Evolutionary conservation across 2,888 invertebrate genomes (phyloP).

Genomic region (Arenicola marina): DNA sequence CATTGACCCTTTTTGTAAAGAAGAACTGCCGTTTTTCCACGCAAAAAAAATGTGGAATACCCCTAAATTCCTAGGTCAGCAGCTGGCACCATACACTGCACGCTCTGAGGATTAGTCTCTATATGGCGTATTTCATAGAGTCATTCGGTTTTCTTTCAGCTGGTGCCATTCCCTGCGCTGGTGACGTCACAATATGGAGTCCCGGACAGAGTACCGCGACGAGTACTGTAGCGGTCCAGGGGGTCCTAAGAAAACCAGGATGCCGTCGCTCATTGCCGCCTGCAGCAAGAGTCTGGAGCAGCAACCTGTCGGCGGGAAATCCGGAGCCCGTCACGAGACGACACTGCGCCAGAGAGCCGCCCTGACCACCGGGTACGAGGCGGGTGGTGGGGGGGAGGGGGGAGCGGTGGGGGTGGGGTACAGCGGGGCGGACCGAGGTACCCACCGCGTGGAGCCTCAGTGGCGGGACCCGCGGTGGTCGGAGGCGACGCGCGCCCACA

Average conservation of each 20-base stretch:
- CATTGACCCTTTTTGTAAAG: too few relatives aligned
- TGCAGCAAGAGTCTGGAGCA: constrained; percentile 19
- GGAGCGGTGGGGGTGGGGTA: constrained; percentile 26
- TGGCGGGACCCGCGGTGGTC: constrained; percentile 31
- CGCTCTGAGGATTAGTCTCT: too few relatives aligned
- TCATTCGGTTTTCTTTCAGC: too few relatives aligned
- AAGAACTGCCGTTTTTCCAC: too few relatives aligned
- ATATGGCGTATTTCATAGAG: too few relatives aligned
- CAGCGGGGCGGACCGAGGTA: constrained; percentile 25
- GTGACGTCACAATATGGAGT: too few relatives aligned
- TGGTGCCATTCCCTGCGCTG: too few relatives aligned
- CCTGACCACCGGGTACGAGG: background rate
- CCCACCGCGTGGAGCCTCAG: constrained; percentile 26
- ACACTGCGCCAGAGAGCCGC: background rate
- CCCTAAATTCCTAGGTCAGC: too few relatives aligned
- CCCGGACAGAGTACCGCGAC: constrained; percentile 29
- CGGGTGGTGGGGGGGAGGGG: constrained; percentile 11
- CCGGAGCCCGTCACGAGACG: background rate
- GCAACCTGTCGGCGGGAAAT: constrained; percentile 28
- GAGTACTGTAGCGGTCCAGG: constrained; percentile 23
- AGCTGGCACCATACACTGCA: too few relatives aligned
- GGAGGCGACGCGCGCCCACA: constrained; percentile 15
- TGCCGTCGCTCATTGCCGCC: background rate
- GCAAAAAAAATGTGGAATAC: too few relatives aligned
- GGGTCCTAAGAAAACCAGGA: background rate